Evolutionary conservation across 2,888 invertebrate species (phyloP), one percentile per base, ranked within the genome.

Genomic region (Lithophane leautieri): DNA sequence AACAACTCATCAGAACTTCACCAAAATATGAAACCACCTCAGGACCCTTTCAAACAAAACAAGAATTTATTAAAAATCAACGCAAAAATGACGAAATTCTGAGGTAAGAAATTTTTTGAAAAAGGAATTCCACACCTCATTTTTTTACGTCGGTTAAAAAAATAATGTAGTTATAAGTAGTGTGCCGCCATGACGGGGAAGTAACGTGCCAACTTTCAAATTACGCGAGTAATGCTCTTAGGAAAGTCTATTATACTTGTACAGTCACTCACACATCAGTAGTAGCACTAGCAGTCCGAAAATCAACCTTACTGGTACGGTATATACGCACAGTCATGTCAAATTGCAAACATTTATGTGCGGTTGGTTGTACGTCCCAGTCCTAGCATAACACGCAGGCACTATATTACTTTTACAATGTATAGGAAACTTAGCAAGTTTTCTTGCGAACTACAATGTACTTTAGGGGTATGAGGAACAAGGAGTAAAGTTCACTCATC

Each of bases 401-500:
- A 67, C 71, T 75, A 70, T 4, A 60, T 70, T 80, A 84, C 76
- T 79, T 75, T 77, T 70, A 50, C 67, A 72, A 58, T 73, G 70
- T 77, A 73, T 74, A 78, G 76, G 89, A 89, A 88, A 88, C 84
- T 83, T 76, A 11, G 76, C 73, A 81, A 83, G 81, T 81, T 76
- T 7, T 50, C 74, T 82, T 82, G 82, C 81, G 82, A 84, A 84
- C 60, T 70, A 76, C 25, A 69, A 70, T 65, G 69, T 65, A n/a
- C n/a, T n/a, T n/a, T n/a, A n/a, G n/a, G n/a, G n/a, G n/a, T n/a
- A n/a, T n/a, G n/a, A n/a, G n/a, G n/a, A n/a, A n/a, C n/a, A n/a
- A n/a, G n/a, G n/a, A n/a, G n/a, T n/a, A n/a, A n/a, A n/a, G n/a
- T n/a, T n/a, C n/a, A n/a, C n/a, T n/a, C n/a, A n/a, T n/a, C n/a